Evolutionary conservation across 1,140 invertebrate genomes (phyloP), one percentile per base, ranked within the genome.

Genomic region (Formica selysi): DNA sequence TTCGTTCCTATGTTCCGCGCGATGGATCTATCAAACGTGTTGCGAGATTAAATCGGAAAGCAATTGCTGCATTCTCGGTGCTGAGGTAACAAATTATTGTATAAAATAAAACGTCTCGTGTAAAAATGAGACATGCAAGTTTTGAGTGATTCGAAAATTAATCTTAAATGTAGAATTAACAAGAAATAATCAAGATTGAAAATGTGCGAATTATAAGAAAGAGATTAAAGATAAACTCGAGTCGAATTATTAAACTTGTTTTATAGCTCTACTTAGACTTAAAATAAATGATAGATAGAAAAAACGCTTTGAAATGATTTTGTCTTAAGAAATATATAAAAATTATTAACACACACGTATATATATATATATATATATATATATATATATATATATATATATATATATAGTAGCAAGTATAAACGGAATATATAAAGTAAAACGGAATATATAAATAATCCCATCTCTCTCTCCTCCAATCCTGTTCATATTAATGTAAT

Each of bases 261-360:
- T 13, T 26, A 74, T 44, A 44, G 4, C 5, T 38, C 41, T 61
- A 41, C 4, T 6, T 76, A 8, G 38, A 74, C 16, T 61, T 44
- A 67, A 67, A 79, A 79, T 67, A 68, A 68, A 51, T 51, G 4
- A 51, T 51, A 68, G 0, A 36, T 51, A 36, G 2, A 22, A 51
- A 44, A 32, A 26, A 22, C 22, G 5, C 4, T 51, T 67, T 79
- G n/a, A 2, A 67, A 54, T 6, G 10, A 54, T 79, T 76, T 11
- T 59, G 61, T 61, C 32, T 32, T 67, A 26, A 29, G 4, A 76
- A 59, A 41, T 44, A 16, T 29, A 29, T 62, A 11, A 26, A 64
- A 64, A 67, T 79, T 44, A 67, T 38, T 36, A 59, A 44, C 11
- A 68, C 44, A 44, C 8, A 67, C 13, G 10, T 44, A 44, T 8